phyloP scores from a whole-genome alignment of 2,888 invertebrate species.

The Callyntrura guangdongensis region DNA sequence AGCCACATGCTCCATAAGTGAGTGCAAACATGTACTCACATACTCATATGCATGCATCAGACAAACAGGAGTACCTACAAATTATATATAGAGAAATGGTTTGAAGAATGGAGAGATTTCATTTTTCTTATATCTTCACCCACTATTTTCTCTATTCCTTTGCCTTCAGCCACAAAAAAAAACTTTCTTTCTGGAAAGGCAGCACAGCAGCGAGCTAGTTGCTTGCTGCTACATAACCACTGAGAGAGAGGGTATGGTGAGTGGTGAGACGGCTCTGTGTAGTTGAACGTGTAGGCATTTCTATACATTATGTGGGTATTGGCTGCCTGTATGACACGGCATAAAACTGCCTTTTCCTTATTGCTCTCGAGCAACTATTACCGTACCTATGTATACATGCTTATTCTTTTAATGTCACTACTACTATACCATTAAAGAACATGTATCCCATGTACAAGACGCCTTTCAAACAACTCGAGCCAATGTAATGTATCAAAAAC shows the following conservation, averaged over 20 bases:
- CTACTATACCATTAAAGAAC: slow-evolving; percentile 4
- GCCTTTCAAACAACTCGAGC: slow-evolving; percentile 40
- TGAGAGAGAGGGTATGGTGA: slow-evolving; percentile 17
- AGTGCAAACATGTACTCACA: slow-evolving; percentile 7
- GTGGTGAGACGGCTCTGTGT: background rate
- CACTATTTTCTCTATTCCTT: slow-evolving; percentile 11
- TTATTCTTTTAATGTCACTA: background rate
- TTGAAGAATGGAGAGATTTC: slow-evolving; percentile 60
- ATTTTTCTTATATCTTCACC: slow-evolving; percentile 39
- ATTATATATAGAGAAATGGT: background rate
- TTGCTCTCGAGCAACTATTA: slow-evolving; percentile 16
- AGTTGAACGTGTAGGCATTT: background rate
- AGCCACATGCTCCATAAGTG: background rate
- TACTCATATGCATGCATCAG: background rate
- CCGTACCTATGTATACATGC: background rate
- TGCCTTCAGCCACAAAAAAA: background rate
- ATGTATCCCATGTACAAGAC: slow-evolving; percentile 4
- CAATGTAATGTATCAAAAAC: slow-evolving; percentile 70
- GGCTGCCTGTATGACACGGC: background rate
- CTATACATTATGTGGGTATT: background rate
- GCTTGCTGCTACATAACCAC: slow-evolving; percentile 1
- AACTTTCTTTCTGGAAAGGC: slow-evolving; percentile 45
- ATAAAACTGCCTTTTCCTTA: slow-evolving; percentile 16
- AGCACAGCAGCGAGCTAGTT: background rate
- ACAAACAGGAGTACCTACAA: background rate